Conservation (phyloP, 2,888 invertebrate genomes). For the Trileptium ribeirensis region DNA sequence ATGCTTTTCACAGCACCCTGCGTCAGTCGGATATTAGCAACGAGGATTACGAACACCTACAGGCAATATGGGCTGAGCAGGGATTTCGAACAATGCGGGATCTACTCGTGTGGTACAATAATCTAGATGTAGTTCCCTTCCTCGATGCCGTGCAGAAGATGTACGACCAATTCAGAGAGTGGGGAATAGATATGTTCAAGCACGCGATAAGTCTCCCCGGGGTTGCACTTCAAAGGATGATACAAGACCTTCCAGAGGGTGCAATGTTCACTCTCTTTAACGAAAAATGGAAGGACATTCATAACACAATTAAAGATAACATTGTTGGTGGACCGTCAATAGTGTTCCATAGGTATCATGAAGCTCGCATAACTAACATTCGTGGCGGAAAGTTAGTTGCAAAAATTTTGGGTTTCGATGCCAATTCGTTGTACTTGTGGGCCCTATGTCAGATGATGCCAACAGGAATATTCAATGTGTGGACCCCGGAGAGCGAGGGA, state of each 20-base stretch:
- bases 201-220: background rate
- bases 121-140: constrained; percentile 1
- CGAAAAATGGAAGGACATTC: background rate
- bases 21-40: background rate
- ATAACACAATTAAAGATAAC: background rate
- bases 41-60: background rate
- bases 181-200: constrained; percentile 4
- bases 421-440: background rate
- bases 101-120: background rate
- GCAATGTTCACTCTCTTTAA: background rate
- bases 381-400: background rate
- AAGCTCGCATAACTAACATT: background rate
- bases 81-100: background rate
- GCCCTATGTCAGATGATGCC: background rate
- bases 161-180: background rate
- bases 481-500: background rate
- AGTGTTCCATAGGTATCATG: background rate
- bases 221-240: constrained; percentile 14
- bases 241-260: constrained; percentile 25
- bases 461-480: background rate
- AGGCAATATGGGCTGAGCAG: background rate
- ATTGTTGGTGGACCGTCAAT: background rate
- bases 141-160: background rate
- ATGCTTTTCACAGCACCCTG: background rate
- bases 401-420: background rate